phyloP scores from a whole-genome alignment of 2,113 vertebrate genomes.

The Corydoras maculifer region DNA sequence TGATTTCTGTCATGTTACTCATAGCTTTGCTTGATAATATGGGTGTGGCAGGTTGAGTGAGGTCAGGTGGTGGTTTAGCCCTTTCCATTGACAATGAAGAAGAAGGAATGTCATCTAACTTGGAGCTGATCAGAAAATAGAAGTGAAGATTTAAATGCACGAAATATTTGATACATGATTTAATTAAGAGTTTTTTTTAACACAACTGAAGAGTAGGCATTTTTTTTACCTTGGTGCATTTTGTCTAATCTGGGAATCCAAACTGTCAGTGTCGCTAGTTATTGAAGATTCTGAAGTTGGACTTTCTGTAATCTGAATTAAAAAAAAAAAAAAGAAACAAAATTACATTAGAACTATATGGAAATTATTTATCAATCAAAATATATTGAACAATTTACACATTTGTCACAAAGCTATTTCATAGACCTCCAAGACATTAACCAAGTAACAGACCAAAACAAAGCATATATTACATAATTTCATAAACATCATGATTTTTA shows the following conservation, averaged over 20 bases:
- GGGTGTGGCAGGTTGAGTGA: slow-evolving; percentile 26
- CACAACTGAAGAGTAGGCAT: background rate
- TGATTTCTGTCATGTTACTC: background rate
- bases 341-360: too few relatives aligned
- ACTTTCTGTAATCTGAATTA: slow-evolving; percentile 45
- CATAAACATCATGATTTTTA: too few relatives aligned
- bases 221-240: slow-evolving; percentile 46
- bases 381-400: too few relatives aligned
- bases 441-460: too few relatives aligned
- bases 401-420: too few relatives aligned
- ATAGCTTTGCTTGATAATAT: background rate
- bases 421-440: too few relatives aligned
- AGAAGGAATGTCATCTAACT: slow-evolving; percentile 29
- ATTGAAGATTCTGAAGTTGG: slow-evolving; percentile 34
- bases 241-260: slow-evolving; percentile 28
- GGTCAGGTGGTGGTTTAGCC: slow-evolving; percentile 42
- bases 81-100: slow-evolving; percentile 34
- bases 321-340: background rate
- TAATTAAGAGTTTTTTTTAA: background rate
- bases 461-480: too few relatives aligned
- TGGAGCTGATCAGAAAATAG: slow-evolving; percentile 20
- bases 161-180: background rate
- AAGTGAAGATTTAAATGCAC: background rate
- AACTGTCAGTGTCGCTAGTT: slow-evolving; percentile 39
- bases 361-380: too few relatives aligned